Conservation (phyloP, 2,113 vertebrate genomes). For the Colius striatus region DNA sequence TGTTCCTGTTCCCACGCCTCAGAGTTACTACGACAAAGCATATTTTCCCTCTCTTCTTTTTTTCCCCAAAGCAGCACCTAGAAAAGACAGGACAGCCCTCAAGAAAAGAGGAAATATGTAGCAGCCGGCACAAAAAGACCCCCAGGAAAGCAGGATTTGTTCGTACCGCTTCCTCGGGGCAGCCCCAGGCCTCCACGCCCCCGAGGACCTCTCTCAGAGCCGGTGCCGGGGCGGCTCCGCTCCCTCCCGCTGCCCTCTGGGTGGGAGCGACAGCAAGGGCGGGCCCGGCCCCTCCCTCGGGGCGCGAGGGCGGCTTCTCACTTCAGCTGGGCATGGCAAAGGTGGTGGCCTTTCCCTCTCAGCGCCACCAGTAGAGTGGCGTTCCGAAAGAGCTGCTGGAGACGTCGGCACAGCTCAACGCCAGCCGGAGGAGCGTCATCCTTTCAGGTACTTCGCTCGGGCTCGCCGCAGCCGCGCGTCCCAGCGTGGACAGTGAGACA, state of each 20-base stretch:
- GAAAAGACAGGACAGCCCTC: no score
- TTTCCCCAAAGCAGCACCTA: neutral
- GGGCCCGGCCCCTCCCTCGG: accelerated
- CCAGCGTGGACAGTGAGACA: no score
- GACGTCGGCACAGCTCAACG: neutral
- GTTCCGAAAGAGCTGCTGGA: neutral
- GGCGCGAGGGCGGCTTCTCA: accelerated
- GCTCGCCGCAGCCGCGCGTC: accelerated
- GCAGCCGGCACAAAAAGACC: accelerated
- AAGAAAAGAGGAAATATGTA: accelerated
- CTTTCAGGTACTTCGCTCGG: neutral
- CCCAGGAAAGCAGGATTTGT: accelerated
- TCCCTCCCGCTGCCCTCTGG: neutral
- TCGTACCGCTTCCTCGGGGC: accelerated
- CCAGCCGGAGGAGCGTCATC: accelerated
- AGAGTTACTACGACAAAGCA: accelerated
- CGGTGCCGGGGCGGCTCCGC: no score
- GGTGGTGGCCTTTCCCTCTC: accelerated
- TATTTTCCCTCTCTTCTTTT: neutral
- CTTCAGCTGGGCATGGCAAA: accelerated
- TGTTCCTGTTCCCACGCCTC: neutral
- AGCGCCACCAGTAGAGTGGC: accelerated
- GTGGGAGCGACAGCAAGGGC: accelerated
- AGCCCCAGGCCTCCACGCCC: accelerated
- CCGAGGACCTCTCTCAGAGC: no score